Evolutionary conservation across 2,797 vertebrate genomes (phyloP).

Genomic region (Calcarius lapponicus): DNA sequence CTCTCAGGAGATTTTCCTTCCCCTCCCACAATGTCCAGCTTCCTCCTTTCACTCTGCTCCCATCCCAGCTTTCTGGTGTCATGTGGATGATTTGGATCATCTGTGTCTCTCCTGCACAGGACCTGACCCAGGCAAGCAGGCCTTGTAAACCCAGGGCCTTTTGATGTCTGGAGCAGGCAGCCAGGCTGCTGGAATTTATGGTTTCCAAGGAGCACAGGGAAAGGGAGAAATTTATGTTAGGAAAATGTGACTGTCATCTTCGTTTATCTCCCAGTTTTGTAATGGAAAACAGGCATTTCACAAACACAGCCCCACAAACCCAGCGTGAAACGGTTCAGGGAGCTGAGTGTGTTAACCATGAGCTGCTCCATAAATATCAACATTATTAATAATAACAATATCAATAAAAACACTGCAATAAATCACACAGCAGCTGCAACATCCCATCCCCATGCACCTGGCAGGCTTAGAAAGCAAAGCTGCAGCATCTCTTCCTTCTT

Average conservation of each 20-base stretch:
- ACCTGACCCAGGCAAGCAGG: not conserved
- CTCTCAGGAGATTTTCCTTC: slow-evolving; percentile 3
- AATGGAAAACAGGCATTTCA: slow-evolving; percentile 68
- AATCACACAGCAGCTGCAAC: not conserved
- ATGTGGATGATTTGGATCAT: not conserved
- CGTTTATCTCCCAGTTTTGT: not conserved
- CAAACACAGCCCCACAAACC: not conserved
- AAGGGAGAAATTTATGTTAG: slow-evolving; percentile 10
- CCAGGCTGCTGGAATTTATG: not conserved
- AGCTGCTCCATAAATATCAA: not conserved
- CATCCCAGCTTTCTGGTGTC: not conserved
- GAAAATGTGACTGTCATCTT: slow-evolving; percentile 67
- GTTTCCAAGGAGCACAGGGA: not conserved
- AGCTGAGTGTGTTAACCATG: not conserved
- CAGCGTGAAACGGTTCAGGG: not conserved
- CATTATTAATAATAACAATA: not conserved
- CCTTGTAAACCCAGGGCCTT: not conserved
- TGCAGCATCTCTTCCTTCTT: not conserved
- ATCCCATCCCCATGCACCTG: not conserved
- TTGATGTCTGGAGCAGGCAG: not conserved
- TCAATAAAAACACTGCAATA: not conserved
- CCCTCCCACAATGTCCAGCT: slow-evolving; percentile 15
- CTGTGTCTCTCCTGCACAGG: not conserved
- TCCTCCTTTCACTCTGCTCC: not conserved
- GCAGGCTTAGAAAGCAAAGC: not conserved